Conservation (phyloP, 35 echinoderm and acorn worm genomes). For the Hemicentrotus pulcherrimus region DNA sequence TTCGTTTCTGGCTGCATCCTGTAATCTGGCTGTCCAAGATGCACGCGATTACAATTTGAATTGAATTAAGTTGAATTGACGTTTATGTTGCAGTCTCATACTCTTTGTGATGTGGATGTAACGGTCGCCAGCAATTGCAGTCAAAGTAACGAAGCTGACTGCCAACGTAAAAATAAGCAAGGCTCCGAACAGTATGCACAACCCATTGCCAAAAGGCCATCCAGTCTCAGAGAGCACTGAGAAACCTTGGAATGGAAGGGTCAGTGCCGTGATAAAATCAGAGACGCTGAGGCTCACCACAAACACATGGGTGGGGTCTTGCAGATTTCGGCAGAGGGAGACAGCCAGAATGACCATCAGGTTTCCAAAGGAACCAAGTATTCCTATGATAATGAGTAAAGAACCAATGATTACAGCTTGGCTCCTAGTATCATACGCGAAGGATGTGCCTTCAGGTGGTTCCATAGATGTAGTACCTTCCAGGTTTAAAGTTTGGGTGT, state of each 20-base stretch:
- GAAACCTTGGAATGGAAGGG: conserved; percentile 71
- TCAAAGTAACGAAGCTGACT: conserved; percentile 77
- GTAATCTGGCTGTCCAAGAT: too few relatives aligned
- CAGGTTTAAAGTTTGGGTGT: neutral
- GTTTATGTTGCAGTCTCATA: conserved; percentile 23
- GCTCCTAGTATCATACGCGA: neutral
- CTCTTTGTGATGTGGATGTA: conserved; percentile 77
- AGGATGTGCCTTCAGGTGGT: neutral
- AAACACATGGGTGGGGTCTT: conserved; percentile 79
- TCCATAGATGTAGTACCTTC: neutral
- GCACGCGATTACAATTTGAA: too few relatives aligned
- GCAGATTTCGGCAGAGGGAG: conserved; percentile 57
- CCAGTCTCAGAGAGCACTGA: conserved; percentile 60
- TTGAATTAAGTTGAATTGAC: too few relatives aligned
- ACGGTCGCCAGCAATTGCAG: conserved; percentile 75
- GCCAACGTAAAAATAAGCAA: conserved; percentile 69
- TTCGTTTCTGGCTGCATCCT: too few relatives aligned
- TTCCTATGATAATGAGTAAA: neutral
- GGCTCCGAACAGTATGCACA: conserved; percentile 63
- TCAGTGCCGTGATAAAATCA: conserved; percentile 69
- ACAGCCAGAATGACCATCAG: conserved; percentile 59
- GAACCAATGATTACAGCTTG: neutral
- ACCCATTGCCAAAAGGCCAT: conserved; percentile 60
- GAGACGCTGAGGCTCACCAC: conserved; percentile 75
- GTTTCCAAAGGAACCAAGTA: conserved; percentile 46